Percentiles rank a stretch among this genome's conserved stretches.
These are phyloP conservation scores for Acanthosepion esculentum DNA, from an alignment of 2,888 invertebrate species.

Conservation along the genomic window DNA sequence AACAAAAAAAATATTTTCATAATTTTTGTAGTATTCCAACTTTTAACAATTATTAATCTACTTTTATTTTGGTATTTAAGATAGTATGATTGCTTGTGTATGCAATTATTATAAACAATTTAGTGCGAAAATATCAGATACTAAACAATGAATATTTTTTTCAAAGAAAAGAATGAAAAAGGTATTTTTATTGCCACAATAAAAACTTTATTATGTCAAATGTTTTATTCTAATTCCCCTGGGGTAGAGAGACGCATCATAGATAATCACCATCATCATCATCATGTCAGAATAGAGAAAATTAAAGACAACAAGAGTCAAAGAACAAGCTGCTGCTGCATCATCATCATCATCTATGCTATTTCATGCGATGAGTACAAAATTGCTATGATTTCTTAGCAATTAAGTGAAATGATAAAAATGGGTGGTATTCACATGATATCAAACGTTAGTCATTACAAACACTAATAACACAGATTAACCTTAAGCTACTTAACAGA, in stretches of 20 bases:
- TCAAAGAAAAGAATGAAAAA: no score
- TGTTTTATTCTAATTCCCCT: neutral
- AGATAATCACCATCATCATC: neutral
- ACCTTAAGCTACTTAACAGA: neutral
- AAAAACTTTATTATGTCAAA: neutral
- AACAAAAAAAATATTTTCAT: no score
- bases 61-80: no score
- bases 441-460: neutral
- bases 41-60: no score
- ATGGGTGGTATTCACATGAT: neutral
- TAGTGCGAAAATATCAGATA: no score
- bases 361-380: neutral
- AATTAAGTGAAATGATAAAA: neutral
- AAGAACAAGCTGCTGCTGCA: neutral
- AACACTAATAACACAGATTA: neutral
- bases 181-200: neutral
- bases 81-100: no score
- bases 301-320: neutral
- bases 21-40: no score
- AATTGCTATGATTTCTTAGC: neutral
- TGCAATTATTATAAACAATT: no score
- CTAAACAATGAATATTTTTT: no score
- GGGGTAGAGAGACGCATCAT: neutral
- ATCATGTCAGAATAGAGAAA: neutral
- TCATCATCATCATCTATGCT: neutral